phyloP scores from a whole-genome alignment of 2,113 vertebrate genomes.

The Alexandromys fortis region DNA sequence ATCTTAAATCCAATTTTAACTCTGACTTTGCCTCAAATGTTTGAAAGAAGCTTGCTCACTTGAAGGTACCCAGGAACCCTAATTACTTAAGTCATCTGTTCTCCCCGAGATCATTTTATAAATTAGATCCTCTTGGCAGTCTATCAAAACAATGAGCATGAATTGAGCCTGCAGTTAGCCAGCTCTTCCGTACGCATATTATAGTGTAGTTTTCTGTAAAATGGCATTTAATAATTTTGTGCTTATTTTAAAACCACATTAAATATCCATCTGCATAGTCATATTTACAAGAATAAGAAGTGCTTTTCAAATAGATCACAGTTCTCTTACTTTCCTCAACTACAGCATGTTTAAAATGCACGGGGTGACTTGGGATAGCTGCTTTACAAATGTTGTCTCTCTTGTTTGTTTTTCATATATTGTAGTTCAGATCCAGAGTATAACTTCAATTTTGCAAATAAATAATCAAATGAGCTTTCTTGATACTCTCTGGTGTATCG shows the following conservation, averaged over 20 bases:
- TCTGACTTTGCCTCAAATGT: constrained; percentile 8
- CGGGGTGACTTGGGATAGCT: neutral
- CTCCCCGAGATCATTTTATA: neutral
- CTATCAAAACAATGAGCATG: neutral
- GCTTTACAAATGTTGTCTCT: neutral
- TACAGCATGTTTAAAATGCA: neutral
- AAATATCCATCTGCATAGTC: constrained; percentile 3
- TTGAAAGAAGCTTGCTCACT: neutral
- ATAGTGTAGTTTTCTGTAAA: neutral
- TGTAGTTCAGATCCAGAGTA: neutral
- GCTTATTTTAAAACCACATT: constrained; percentile 33
- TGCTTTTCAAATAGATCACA: neutral
- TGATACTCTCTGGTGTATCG: neutral
- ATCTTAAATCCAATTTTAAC: constrained; percentile 38
- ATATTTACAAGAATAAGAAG: constrained; percentile 2
- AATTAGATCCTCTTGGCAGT: neutral
- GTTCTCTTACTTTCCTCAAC: neutral
- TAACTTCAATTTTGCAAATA: neutral
- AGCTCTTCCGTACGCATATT: neutral
- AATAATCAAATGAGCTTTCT: neutral
- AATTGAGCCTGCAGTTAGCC: constrained; percentile 27
- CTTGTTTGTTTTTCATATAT: neutral
- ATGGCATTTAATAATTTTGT: constrained; percentile 25
- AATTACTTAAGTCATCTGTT: constrained; percentile 23
- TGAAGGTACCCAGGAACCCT: neutral